These are phyloP conservation scores for Anomalospiza imberbis DNA, from an alignment of 2,797 vertebrate genomes.

Conservation along the genomic window DNA sequence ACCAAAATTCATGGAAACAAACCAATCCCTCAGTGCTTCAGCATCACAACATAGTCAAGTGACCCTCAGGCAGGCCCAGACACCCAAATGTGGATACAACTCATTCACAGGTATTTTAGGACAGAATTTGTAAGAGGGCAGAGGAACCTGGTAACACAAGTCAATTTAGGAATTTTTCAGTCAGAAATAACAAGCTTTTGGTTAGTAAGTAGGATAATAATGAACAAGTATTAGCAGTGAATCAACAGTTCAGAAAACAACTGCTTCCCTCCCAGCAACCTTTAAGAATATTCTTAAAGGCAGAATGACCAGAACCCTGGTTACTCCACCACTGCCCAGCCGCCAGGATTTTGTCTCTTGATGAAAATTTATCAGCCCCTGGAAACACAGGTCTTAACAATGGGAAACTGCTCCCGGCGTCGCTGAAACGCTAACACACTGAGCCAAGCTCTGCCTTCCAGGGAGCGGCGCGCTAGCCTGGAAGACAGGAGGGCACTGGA, in stretches of 20 bases:
- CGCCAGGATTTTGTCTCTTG: background rate
- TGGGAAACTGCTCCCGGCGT: background rate
- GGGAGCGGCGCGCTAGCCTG: background rate
- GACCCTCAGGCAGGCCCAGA: background rate
- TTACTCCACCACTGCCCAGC: background rate
- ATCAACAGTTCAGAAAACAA: background rate
- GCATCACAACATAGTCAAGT: background rate
- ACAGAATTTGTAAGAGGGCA: background rate
- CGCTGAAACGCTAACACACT: background rate
- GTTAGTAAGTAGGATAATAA: background rate
- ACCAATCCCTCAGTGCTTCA: background rate
- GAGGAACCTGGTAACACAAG: background rate
- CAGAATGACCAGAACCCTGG: background rate
- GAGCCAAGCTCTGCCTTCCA: background rate
- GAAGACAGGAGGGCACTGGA: background rate
- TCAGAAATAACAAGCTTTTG: background rate
- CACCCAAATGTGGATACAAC: background rate
- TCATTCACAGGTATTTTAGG: background rate
- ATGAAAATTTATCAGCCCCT: background rate
- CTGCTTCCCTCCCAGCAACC: background rate
- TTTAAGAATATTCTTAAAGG: background rate
- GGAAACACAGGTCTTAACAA: background rate
- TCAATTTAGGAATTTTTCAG: background rate
- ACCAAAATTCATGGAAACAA: background rate
- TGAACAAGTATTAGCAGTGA: background rate